Evolutionary conservation across 2,888 invertebrate genomes (phyloP), one percentile per base, ranked within the genome.

Genomic region (Melangyna quadrimaculata): DNA sequence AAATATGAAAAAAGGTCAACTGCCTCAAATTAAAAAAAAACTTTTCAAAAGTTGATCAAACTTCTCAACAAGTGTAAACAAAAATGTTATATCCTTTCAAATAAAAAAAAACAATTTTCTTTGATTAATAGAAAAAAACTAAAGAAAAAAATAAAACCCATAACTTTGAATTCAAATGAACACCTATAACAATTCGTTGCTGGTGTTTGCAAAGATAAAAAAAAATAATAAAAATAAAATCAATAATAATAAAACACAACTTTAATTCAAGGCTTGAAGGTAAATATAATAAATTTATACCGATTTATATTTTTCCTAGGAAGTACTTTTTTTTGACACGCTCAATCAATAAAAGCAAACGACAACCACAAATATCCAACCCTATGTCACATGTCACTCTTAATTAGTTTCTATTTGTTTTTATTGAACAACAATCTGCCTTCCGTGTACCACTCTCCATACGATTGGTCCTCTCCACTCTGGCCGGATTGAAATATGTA

Each of bases 401-500:
- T 73, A 82, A 82, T 82, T 83, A 78, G 57, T 45, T 53, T 32
- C 63, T 35, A 74, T 73, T 83, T 83, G 63, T 70, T 78, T 73
- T 73, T 63, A 53, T 63, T 55, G 32, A 72, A 48, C 45, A 59
- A 9, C 19, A 53, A 27, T 17, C 27, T 59, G 59, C n/a, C 55
- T n/a, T 29, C 57, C 27, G 29, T 22, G 29, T 32, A 5, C 43
- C 8, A 3, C 17, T 43, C 51, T 45, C 2, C 14, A 32, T n/a
- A n/a, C n/a, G n/a, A n/a, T n/a, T 2, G 19, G 24, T 57, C 45
- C 37, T 10, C 65, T 24, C n/a, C n/a, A n/a, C 27, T n/a, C 10
- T 10, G 17, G 17, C 6, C 7, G 0, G 19, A 29, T 32, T 45
- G 65, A 65, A 65, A 65, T 45, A 45, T n/a, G n/a, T n/a, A n/a